Conservation (phyloP, 2,888 invertebrate species). For the Drosophila lutescens region DNA sequence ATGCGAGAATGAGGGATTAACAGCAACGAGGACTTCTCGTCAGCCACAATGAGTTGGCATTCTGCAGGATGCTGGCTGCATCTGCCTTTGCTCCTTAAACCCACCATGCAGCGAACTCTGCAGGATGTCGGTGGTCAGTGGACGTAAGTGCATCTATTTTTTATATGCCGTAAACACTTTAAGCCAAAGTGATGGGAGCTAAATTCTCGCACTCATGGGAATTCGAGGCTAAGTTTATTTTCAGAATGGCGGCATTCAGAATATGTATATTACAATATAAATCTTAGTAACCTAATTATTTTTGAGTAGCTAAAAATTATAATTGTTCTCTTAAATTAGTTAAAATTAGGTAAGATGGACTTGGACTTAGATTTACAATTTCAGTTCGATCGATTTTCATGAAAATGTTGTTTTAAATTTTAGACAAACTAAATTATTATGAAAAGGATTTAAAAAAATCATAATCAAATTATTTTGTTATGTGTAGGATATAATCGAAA, state of each 20-base stretch:
- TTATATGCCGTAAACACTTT: conserved; percentile 25
- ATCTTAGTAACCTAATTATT: no score
- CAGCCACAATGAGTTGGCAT: conserved; percentile 44
- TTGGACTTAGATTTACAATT: no score
- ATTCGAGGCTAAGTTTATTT: neutral
- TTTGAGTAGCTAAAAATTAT: no score
- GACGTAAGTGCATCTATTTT: conserved; percentile 38
- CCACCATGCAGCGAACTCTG: neutral
- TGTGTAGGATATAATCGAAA: neutral
- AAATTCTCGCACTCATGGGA: neutral
- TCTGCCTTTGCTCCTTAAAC: conserved; percentile 7
- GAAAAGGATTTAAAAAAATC: no score
- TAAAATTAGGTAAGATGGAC: no score
- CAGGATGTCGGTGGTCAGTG: conserved; percentile 28
- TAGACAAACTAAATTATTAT: no score
- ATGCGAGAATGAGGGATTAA: conserved; percentile 65
- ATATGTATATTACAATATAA: no score
- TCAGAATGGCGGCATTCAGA: neutral
- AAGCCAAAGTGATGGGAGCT: conserved; percentile 18
- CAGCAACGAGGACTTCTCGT: conserved; percentile 47
- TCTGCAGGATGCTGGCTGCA: conserved; percentile 37
- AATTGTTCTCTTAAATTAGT: no score
- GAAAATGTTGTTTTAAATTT: no score
- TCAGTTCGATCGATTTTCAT: no score
- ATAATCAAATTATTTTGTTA: neutral